Conservation (phyloP, 2,113 vertebrate genomes). For the Chaenogobius annularis region DNA sequence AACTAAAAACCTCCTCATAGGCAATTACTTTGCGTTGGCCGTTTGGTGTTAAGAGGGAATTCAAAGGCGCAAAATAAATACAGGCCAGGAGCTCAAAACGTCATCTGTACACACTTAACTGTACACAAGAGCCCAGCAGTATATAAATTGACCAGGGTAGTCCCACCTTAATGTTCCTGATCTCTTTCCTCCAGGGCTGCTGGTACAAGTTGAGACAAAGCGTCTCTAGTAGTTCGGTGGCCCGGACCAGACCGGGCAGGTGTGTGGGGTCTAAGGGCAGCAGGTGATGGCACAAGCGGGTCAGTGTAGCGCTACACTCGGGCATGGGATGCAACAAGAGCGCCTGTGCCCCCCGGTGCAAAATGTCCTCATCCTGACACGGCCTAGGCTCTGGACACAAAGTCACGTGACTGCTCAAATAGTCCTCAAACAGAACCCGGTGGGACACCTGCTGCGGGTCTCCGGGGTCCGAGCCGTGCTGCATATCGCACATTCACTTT, state of each 20-base stretch:
- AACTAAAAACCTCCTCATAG: not conserved
- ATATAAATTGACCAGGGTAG: not conserved
- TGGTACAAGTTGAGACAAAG: constrained; percentile 71
- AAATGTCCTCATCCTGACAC: constrained; percentile 34
- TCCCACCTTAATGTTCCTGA: constrained; percentile 68
- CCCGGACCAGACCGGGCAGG: constrained; percentile 50
- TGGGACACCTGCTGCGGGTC: constrained; percentile 18
- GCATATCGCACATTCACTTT: constrained; percentile 43
- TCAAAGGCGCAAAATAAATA: too few relatives aligned
- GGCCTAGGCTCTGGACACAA: constrained; percentile 13
- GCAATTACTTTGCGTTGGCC: too few relatives aligned
- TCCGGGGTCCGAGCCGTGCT: constrained; percentile 19
- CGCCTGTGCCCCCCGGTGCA: constrained; percentile 36
- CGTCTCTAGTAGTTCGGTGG: constrained; percentile 68
- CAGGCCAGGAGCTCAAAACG: not conserved
- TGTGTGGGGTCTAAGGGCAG: constrained; percentile 12
- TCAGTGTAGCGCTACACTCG: constrained; percentile 29
- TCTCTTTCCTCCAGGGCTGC: constrained; percentile 77
- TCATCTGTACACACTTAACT: not conserved
- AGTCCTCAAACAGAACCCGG: constrained; percentile 46
- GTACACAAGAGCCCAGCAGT: too few relatives aligned
- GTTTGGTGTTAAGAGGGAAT: too few relatives aligned
- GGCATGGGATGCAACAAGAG: constrained; percentile 30
- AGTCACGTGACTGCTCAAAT: constrained; percentile 38
- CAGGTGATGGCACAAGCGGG: constrained; percentile 53